Evolutionary conservation across 64 coral and sea anemone species (phyloP).

Genomic region (Astreopora myriophthalma): DNA sequence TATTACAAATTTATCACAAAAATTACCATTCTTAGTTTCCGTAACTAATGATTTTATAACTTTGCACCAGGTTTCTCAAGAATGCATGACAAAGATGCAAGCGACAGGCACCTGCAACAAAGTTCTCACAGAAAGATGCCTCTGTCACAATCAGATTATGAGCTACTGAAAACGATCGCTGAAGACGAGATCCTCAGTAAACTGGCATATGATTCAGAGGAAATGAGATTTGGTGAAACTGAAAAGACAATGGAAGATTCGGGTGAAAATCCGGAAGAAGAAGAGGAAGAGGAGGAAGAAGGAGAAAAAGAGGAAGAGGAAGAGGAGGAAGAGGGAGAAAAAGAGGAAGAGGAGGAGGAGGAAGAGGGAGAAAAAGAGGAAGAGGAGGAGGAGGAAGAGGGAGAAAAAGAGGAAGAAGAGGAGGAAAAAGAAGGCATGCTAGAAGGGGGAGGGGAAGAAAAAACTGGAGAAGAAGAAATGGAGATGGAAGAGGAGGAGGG

Average conservation of each 20-base stretch:
- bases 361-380: background rate
- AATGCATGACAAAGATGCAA: background rate
- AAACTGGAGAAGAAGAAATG: background rate
- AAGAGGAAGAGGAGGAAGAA: background rate
- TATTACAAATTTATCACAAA: too few species aligned
- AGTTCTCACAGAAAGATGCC: background rate
- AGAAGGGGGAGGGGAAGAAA: background rate
- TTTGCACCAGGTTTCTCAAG: background rate
- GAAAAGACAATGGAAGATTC: background rate
- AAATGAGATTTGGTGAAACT: background rate
- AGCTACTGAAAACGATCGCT: background rate
- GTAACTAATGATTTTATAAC: background rate
- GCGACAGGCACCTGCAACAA: background rate
- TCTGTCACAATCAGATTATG: background rate
- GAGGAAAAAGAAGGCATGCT: background rate
- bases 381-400: background rate
- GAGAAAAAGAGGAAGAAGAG: background rate
- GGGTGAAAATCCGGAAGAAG: background rate
- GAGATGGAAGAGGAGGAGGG: background rate
- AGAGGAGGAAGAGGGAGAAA: background rate
- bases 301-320: background rate
- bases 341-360: background rate
- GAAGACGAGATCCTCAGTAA: background rate
- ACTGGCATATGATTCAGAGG: background rate
- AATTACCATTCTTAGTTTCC: too few species aligned